These are phyloP conservation scores for Periophthalmus modestus DNA, from an alignment of 2,113 vertebrate genomes.

Conservation along the genomic window DNA sequence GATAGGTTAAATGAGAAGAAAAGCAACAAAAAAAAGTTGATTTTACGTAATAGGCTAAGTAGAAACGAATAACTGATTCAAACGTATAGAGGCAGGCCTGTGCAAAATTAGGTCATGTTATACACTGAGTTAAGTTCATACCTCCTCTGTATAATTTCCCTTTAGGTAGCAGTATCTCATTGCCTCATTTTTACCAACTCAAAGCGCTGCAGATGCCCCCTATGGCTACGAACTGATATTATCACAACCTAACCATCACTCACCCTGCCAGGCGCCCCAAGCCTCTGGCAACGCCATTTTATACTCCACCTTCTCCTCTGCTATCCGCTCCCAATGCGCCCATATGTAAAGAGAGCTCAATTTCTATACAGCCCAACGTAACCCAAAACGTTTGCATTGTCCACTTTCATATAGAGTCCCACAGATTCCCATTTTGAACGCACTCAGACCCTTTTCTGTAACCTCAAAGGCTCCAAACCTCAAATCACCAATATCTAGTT, in stretches of 20 bases:
- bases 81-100: not conserved
- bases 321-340: not conserved
- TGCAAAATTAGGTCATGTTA: not conserved
- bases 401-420: not conserved
- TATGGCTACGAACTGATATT: constrained; percentile 1
- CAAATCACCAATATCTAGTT: not conserved
- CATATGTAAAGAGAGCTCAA: not conserved
- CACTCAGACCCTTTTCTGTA: not conserved
- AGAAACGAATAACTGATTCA: too few species aligned
- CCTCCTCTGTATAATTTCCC: not conserved
- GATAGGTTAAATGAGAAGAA: too few species aligned
- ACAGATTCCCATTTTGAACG: not conserved
- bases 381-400: not conserved
- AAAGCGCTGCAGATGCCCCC: constrained; percentile 3
- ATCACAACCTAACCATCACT: not conserved
- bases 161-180: not conserved
- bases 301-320: not conserved
- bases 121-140: not conserved
- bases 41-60: too few species aligned
- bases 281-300: not conserved
- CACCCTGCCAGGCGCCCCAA: not conserved
- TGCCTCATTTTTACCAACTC: not conserved
- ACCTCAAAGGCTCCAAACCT: not conserved
- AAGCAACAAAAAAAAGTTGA: too few species aligned
- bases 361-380: not conserved